Conservation (phyloP, 53 echinoderm and acorn worm genomes). For the Crossaster papposus region DNA sequence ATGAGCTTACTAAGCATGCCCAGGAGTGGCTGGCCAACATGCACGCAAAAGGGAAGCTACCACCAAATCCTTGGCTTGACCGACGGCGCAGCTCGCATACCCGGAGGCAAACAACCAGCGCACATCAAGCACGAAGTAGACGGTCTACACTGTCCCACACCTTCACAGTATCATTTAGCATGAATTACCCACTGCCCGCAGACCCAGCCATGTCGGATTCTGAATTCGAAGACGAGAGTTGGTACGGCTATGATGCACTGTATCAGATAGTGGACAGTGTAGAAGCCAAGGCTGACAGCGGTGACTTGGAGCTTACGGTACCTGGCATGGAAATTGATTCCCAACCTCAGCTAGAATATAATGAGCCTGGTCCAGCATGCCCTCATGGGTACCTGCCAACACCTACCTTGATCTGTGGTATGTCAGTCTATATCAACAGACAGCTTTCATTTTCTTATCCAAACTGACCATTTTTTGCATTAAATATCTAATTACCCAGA, state of each 20-base stretch:
- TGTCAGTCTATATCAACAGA: too few relatives aligned
- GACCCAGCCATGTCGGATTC: neutral
- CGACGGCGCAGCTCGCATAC: neutral
- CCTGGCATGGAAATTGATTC: slow-evolving; percentile 57
- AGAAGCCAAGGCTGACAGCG: neutral
- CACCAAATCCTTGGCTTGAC: slow-evolving; percentile 1
- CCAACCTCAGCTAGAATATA: slow-evolving; percentile 34
- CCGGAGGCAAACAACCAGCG: neutral
- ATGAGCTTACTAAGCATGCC: slow-evolving; percentile 12
- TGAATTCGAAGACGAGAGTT: slow-evolving; percentile 35
- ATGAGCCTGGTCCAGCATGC: slow-evolving; percentile 45
- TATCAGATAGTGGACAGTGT: slow-evolving; percentile 22
- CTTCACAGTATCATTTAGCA: slow-evolving; percentile 15
- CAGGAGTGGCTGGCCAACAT: slow-evolving; percentile 40
- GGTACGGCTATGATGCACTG: slow-evolving; percentile 32
- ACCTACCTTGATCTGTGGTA: slow-evolving; percentile 33
- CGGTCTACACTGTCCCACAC: neutral
- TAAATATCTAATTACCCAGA: too few relatives aligned
- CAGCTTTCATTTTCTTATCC: too few relatives aligned
- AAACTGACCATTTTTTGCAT: too few relatives aligned
- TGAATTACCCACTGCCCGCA: neutral
- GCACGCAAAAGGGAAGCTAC: slow-evolving; percentile 29
- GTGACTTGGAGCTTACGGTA: slow-evolving; percentile 5
- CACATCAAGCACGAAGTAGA: neutral
- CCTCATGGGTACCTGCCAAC: slow-evolving; percentile 27